Evolutionary conservation across 2,797 vertebrate species (phyloP).

Genomic region (Lepilemur ruficaudatus): DNA sequence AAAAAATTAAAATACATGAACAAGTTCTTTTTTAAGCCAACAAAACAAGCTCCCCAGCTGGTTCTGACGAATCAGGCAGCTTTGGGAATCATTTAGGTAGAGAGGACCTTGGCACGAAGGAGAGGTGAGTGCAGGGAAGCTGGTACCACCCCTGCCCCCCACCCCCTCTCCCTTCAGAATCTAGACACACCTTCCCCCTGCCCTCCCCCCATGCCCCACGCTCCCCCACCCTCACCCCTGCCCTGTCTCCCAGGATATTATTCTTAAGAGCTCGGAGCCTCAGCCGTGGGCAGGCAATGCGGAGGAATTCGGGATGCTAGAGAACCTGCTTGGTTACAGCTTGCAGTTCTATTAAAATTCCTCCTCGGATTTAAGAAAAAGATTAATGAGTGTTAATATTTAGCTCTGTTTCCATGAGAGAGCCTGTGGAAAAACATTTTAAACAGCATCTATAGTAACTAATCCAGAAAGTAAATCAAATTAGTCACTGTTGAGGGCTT

Average conservation of each 20-base stretch:
- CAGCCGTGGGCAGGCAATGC: background rate
- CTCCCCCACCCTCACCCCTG: accelerated
- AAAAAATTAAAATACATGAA: background rate
- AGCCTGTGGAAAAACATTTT: constrained; percentile 47
- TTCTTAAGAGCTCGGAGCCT: background rate
- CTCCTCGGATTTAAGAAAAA: background rate
- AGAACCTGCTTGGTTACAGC: background rate
- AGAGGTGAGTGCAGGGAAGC: background rate
- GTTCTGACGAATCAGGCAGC: background rate
- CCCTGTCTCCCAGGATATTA: background rate
- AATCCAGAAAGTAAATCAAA: constrained; percentile 57
- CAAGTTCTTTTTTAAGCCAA: background rate
- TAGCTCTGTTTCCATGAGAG: constrained; percentile 49
- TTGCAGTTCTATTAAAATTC: constrained; percentile 38
- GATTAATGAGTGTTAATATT: constrained; percentile 52
- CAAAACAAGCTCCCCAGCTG: background rate
- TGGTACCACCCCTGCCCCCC: accelerated
- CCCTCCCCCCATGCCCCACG: too few species aligned
- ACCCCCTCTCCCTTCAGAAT: background rate
- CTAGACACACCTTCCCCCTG: too few species aligned
- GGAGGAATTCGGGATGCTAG: background rate
- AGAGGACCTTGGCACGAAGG: background rate
- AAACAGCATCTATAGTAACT: constrained; percentile 37
- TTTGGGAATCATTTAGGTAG: background rate
- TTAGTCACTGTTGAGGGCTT: constrained; percentile 39